Conservation (phyloP, 2,113 vertebrate species). For the Catharus fuscescens region DNA sequence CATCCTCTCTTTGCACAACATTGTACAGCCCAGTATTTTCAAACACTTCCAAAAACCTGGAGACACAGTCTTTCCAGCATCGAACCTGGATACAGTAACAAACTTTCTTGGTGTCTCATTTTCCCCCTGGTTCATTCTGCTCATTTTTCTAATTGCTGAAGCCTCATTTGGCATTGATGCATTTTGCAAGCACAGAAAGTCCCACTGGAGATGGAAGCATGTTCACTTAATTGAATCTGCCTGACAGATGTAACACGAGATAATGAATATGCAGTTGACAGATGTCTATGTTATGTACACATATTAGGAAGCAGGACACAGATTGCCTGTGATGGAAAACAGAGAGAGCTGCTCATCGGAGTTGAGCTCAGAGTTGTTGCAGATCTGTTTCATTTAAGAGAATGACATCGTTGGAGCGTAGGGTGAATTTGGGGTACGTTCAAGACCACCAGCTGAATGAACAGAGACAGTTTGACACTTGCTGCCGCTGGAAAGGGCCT, state of each 20-base stretch:
- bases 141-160: background rate
- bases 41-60: background rate
- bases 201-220: background rate
- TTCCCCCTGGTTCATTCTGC: background rate
- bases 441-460: background rate
- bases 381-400: background rate
- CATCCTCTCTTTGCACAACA: background rate
- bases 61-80: background rate
- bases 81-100: background rate
- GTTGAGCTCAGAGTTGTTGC: background rate
- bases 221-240: slow-evolving; percentile 8
- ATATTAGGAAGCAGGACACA: background rate
- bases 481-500: background rate
- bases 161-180: background rate
- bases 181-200: background rate
- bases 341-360: background rate
- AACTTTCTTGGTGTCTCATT: background rate
- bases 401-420: background rate
- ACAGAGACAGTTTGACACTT: background rate
- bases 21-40: background rate
- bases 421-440: background rate
- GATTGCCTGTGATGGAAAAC: background rate
- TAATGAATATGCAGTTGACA: background rate
- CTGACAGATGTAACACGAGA: background rate
- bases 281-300: background rate